A percentile compares a stretch with the other conserved stretches of the same genome.
Evolutionary conservation across 2,888 invertebrate species (phyloP).

Genomic region (Emmelina monodactyla): DNA sequence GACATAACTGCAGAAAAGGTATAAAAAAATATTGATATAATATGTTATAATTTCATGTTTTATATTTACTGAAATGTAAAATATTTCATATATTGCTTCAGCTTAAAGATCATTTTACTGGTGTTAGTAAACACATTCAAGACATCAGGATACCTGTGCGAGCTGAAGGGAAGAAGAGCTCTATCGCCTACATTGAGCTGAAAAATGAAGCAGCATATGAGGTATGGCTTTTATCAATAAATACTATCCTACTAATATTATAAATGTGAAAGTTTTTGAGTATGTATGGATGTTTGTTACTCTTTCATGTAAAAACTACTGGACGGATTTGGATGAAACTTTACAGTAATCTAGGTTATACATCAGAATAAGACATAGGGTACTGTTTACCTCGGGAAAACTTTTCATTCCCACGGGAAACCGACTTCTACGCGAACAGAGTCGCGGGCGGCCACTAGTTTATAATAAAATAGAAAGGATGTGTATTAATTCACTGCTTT

Average conservation of each 20-base stretch:
- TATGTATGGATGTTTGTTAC: too few species aligned
- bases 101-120: slow-evolving; percentile 44
- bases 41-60: neutral
- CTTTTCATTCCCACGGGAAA: too few species aligned
- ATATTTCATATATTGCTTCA: slow-evolving; percentile 17
- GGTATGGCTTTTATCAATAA: slow-evolving; percentile 22
- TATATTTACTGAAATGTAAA: neutral
- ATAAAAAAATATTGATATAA: slow-evolving; percentile 6
- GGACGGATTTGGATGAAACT: too few species aligned
- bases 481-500: slow-evolving; percentile 6
- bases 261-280: too few species aligned
- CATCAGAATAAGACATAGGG: too few species aligned
- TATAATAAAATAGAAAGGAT: too few species aligned
- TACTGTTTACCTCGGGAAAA: too few species aligned
- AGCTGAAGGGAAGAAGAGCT: slow-evolving; percentile 32
- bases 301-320: too few species aligned
- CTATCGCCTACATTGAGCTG: slow-evolving; percentile 50
- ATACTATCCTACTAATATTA: too few species aligned
- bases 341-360: too few species aligned
- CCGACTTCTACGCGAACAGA: too few species aligned
- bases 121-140: slow-evolving; percentile 36
- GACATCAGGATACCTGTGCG: slow-evolving; percentile 41
- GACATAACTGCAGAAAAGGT: slow-evolving; percentile 41
- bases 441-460: too few species aligned
- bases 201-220: slow-evolving; percentile 43